Evolutionary conservation across 2,888 invertebrate genomes (phyloP), one percentile per base, ranked within the genome.

Genomic region (Mesochorus sp.): DNA sequence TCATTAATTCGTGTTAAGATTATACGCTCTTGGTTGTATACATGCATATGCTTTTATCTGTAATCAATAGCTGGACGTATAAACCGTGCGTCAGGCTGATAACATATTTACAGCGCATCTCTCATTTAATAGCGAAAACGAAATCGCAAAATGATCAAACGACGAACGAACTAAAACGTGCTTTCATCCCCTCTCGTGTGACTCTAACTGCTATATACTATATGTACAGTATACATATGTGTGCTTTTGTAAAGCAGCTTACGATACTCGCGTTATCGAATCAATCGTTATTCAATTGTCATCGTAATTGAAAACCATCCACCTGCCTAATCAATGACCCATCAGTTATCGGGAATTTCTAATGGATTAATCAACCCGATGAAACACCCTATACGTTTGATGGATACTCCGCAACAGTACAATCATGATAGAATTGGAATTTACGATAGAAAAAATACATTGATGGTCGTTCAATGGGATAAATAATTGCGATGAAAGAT

Each of bases 231-330:
- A 12, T 26, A 2, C 8, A 6, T 28, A 12, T 31, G 31, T 42
- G 2, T 44, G 34, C 59, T 61, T 47, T 6, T 21, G 21, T 67
- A 26, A 51, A 61, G 51, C 14, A 28, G 42, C 17, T 19, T 64
- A 17, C 26, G n/a, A n/a, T n/a, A 51, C 12, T 12, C n/a, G 34
- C 19, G 10, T 12, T 21, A 47, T 51, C 26, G 42, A 67, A 59
- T 64, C 21, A 76, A 49, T 62, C 24, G 62, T 24, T 53, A 61
- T 55, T 61, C 44, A 34, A 75, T 75, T 62, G 47, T 55, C 42
- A 59, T 68, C 31, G 47, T 24, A 39, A 39, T 42, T 37, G 19
- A 37, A 47, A 28, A 17, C 8, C 6, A 4, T 34, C 1, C 6
- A 28, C 8, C 10, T 26, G 51, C 51, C 39, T 49, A 53, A 67